Evolutionary conservation across 2,888 invertebrate species (phyloP).

Genomic region (Willowsia nigromaculata): DNA sequence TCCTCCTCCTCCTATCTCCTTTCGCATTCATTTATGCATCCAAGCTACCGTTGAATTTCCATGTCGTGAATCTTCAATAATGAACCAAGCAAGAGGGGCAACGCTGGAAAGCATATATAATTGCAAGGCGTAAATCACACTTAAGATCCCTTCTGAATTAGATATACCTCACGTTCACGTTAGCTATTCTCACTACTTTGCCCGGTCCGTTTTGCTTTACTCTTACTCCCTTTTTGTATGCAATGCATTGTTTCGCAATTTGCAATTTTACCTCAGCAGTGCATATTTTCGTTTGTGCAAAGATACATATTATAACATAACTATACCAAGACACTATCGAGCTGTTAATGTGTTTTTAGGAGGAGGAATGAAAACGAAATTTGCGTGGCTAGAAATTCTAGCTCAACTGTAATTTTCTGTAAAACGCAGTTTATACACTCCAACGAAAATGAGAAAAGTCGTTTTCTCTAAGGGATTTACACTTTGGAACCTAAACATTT

Average conservation of each 20-base stretch:
- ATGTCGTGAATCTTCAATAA: conserved; percentile 15
- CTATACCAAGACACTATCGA: too few relatives aligned
- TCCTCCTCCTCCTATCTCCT: neutral
- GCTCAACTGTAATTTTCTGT: neutral
- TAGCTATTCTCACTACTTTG: neutral
- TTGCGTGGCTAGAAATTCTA: conserved; percentile 2
- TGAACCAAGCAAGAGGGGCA: neutral
- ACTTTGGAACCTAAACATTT: neutral
- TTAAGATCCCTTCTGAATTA: conserved; percentile 48
- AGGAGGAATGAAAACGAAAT: neutral
- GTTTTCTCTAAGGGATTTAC: neutral
- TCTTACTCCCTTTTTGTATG: neutral
- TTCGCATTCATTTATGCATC: neutral
- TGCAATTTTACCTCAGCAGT: neutral
- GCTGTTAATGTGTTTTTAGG: neutral
- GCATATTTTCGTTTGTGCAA: neutral
- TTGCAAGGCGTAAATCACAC: conserved; percentile 46
- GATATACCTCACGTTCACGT: conserved; percentile 30
- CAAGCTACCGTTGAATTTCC: conserved; percentile 8
- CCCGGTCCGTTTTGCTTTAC: neutral
- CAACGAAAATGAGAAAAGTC: conserved; percentile 7
- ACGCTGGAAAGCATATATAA: neutral
- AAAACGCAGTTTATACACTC: neutral
- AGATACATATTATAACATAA: too few relatives aligned
- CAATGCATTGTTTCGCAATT: too few relatives aligned